Base-by-base conservation (phyloP, 2,113 vertebrate species). In the Megaceryle maxima region DNA sequence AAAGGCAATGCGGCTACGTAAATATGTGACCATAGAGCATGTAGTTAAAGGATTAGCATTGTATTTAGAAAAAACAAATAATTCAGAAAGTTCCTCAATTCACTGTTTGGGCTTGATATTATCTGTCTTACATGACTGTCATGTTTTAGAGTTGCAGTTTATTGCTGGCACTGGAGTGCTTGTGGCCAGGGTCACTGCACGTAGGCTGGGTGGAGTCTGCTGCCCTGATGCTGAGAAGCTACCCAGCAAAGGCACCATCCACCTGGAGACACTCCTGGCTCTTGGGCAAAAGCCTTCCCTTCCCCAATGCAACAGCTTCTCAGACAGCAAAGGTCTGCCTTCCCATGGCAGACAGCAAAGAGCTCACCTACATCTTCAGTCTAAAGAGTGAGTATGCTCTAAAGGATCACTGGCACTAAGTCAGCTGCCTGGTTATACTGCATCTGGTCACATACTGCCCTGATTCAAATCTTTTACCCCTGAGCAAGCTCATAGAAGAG, bases 121-220 rank as follows among this genome's bases (percentile, higher is more conserved):
- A 12, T 51, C 10, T 24, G 35, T 43, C 5, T 37, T 59, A 29
- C 3, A 9, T 10, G 20, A 11, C 28, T 15, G 1, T 10, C 8
- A 12, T 18, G n/a, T 48, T 29, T 31, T 28, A 41, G 16, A 76
- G 39, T 33, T 57, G 50, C 44, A 43, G 6, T 5, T 17, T 16
- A 1, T 11, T 16, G 13, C 19, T 57, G 37, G 41, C 64, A 44
- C 64, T 28, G 19, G 39, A 19, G 13, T 68, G 66, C 66, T 10
- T 14, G 5, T 18, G 26, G 19, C 14, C 6, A 1, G 6, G n/a
- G 17, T 6, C 20, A 8, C 24, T 19, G 21, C 2, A 0, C 2
- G 1, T 26, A n/a, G 10, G 7, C 25, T 59, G 1, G 0, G 8
- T 13, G 53, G 19, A 33, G 4, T 20, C n/a, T 5, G 33, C 12